phyloP scores from a whole-genome alignment of 2,113 vertebrate species.

The Heteronetta atricapilla region DNA sequence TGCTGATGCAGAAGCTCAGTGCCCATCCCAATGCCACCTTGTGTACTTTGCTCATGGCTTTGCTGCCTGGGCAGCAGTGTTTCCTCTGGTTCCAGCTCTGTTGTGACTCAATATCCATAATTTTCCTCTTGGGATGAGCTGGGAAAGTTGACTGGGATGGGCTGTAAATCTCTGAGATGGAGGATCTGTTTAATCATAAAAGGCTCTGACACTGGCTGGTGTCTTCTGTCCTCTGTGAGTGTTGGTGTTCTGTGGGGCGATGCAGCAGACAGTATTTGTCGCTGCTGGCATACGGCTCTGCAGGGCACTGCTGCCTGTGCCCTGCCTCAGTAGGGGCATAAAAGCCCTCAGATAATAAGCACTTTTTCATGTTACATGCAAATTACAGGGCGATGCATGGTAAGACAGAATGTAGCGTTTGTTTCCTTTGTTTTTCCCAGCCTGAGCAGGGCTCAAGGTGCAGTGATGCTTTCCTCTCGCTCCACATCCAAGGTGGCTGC shows the following conservation, averaged over 20 bases:
- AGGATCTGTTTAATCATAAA: background rate
- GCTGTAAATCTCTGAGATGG: background rate
- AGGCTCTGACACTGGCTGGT: background rate
- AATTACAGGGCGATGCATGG: background rate
- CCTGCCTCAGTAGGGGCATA: background rate
- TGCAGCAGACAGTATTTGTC: background rate
- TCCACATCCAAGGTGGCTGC: background rate
- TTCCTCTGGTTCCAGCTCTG: background rate
- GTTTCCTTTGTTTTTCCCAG: background rate
- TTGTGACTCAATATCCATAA: background rate
- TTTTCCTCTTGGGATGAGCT: background rate
- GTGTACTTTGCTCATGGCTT: background rate
- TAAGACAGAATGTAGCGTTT: background rate
- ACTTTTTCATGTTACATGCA: background rate
- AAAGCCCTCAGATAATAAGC: background rate
- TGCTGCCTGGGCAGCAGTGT: background rate
- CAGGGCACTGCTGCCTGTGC: background rate
- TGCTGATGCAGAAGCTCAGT: fast-evolving
- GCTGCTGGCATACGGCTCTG: background rate
- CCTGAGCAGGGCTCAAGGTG: background rate
- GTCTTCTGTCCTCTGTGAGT: background rate
- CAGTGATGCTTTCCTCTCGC: background rate
- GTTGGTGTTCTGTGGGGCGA: background rate
- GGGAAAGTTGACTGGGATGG: background rate
- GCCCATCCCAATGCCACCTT: background rate